Base-by-base conservation (phyloP, 1,140 invertebrate species). In the Drosophila fuyamai region DNA sequence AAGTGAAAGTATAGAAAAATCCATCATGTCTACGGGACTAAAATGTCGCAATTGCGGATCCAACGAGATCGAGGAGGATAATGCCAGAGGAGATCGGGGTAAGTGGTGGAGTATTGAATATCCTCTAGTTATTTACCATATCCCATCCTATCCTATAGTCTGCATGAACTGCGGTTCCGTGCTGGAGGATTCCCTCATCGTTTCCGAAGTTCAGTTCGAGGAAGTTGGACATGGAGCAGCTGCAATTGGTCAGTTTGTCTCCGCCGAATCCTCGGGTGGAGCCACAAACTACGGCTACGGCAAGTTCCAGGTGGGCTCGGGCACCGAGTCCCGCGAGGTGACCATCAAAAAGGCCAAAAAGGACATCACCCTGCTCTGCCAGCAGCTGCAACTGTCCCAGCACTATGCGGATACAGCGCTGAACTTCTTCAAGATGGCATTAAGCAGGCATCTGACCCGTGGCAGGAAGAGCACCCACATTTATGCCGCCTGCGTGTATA, bases 161-260 rank as follows among this genome's bases (percentile, higher is more conserved):
- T 99, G 99, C 93, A 99, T 97, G 36, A 96, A 96, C 81, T 99
- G 99, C 94, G 99, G 98, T 46, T 96, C 97, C 36, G 98, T 99
- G 3, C 92, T 99, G 4, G 98, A 99, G 92, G 98, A 99, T 81
- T 98, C 97, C 81, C 96, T 98, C 51, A 99, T 99, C 90, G 98
- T 99, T 27, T 97, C 97, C 4, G 98, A 99, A 93, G 95, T 99
- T 54, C 97, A 98, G 92, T 99, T 99, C 92, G 96, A 98, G 93
- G 98, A 99, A 93, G 96, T 96, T 92, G 95, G 97, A 16, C 95
- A 96, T 92, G 98, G 98, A 16, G 96, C 96, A 50, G 95, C 96
- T 48, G 96, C 96, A 66, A 95, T 99, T 72, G 98, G 98, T 61
- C 97, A 98, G 90, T 98, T 98, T 93, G 97, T 99, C 0, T 96